These are phyloP conservation scores for Rhinella marina DNA, from an alignment of 2,797 vertebrate genomes.

Conservation along the genomic window DNA sequence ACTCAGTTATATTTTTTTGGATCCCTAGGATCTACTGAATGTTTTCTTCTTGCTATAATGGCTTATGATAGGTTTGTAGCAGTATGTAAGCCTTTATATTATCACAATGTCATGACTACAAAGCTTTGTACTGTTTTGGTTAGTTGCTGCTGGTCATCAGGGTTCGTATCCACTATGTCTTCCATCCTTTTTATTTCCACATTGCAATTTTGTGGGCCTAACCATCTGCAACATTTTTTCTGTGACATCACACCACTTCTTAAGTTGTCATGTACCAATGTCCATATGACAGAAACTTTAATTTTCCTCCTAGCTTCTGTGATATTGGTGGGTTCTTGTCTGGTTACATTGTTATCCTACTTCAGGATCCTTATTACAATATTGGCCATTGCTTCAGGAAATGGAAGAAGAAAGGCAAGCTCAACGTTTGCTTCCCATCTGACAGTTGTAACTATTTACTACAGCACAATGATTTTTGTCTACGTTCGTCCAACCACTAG, in stretches of 20 bases:
- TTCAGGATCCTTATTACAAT: conserved; percentile 50
- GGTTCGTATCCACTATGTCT: conserved; percentile 46
- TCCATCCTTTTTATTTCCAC: conserved; percentile 49
- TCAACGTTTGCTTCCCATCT: conserved; percentile 59
- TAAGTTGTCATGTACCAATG: conserved; percentile 49
- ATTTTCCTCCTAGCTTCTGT: conserved; percentile 51
- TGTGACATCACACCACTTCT: conserved; percentile 56
- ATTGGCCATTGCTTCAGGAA: conserved; percentile 31
- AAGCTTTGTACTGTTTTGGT: conserved; percentile 28
- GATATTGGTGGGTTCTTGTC: conserved; percentile 50
- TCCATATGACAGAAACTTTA: conserved; percentile 41
- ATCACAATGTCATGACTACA: conserved; percentile 44
- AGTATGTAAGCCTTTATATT: conserved; percentile 54
- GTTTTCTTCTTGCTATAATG: conserved; percentile 57
- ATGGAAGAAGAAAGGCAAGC: conserved; percentile 36
- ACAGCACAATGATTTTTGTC: conserved; percentile 60
- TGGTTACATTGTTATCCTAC: conserved; percentile 47
- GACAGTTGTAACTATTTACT: conserved; percentile 53
- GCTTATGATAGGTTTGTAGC: conserved; percentile 59
- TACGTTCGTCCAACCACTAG: conserved; percentile 49
- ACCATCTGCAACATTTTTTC: conserved; percentile 58
- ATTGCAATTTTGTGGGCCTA: conserved; percentile 50
- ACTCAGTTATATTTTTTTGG: conserved; percentile 61
- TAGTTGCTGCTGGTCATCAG: conserved; percentile 52
- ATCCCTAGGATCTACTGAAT: conserved; percentile 55